phyloP scores from a whole-genome alignment of 2,113 vertebrate species.

The Brachyhypopomus occidentalis region DNA sequence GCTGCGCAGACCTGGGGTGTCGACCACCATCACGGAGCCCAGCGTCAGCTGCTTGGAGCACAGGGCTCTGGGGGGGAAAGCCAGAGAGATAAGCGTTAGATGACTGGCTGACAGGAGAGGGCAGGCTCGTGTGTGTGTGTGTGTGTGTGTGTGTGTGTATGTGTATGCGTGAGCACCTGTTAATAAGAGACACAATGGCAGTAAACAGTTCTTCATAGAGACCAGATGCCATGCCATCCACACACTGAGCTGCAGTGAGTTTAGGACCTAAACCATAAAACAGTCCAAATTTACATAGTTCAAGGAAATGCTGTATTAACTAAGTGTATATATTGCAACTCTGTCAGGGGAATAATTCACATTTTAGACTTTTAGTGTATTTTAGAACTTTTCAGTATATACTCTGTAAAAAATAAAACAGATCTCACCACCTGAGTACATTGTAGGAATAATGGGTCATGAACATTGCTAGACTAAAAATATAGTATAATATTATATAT shows the following conservation, averaged over 20 bases:
- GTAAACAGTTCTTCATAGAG: constrained; percentile 94
- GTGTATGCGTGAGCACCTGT: constrained; percentile 80
- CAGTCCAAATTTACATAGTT: too few relatives aligned
- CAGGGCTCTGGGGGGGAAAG: constrained; percentile 77
- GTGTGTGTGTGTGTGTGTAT: not conserved
- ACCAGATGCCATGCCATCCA: constrained; percentile 88
- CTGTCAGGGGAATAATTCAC: not conserved
- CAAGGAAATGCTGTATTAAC: not conserved
- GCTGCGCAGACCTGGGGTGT: constrained; percentile 86
- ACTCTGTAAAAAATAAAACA: not conserved
- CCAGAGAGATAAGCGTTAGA: constrained; percentile 24
- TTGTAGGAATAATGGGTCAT: not conserved
- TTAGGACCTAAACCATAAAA: constrained; percentile 76
- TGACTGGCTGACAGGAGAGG: not conserved
- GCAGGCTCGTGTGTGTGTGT: not conserved
- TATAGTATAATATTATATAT: too few relatives aligned
- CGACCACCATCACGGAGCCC: constrained; percentile 91
- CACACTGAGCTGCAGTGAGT: constrained; percentile 84
- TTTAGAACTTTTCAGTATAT: too few relatives aligned
- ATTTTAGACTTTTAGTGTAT: not conserved
- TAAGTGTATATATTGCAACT: not conserved
- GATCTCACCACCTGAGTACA: not conserved
- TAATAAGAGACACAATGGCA: constrained; percentile 83
- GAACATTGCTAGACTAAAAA: not conserved
- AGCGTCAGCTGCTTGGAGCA: constrained; percentile 83